Percentiles rank a stretch among this genome's conserved stretches.
phyloP scores from a whole-genome alignment of 2,113 vertebrate genomes.

The Melanerpes formicivorus region DNA sequence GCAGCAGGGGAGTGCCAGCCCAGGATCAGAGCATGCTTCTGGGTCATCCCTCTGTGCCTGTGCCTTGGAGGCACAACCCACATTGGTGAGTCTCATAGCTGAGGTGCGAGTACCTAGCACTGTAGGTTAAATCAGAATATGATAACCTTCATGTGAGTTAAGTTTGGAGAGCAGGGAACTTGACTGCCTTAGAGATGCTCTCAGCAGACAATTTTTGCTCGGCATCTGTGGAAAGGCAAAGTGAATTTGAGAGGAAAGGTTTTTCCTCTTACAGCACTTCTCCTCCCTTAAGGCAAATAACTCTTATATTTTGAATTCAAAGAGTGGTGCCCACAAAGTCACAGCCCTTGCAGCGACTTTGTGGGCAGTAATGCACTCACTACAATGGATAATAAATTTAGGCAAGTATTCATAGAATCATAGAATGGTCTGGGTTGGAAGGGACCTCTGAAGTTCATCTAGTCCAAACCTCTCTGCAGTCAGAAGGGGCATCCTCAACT shows the following conservation, averaged over 20 bases:
- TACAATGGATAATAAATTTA: not conserved
- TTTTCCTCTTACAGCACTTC: not conserved
- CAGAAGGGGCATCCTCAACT: too few species aligned
- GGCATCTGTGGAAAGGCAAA: not conserved
- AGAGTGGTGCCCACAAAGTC: not conserved
- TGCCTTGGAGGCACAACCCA: not conserved
- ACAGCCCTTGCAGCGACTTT: not conserved
- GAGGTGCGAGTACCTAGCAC: not conserved
- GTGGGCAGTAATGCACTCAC: not conserved
- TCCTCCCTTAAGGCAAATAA: not conserved
- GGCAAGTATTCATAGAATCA: not conserved
- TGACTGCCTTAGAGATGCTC: not conserved
- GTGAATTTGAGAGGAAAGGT: not conserved
- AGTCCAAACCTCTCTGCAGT: too few species aligned
- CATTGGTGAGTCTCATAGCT: not conserved
- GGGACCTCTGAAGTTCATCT: too few species aligned
- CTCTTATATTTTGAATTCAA: not conserved
- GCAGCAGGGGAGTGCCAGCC: not conserved
- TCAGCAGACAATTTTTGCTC: not conserved
- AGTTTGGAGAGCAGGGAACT: not conserved
- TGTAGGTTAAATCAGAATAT: not conserved
- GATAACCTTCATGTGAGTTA: not conserved
- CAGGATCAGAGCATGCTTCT: not conserved
- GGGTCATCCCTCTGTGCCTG: not conserved
- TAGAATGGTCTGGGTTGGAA: too few species aligned